phyloP scores from a whole-genome alignment of 2,888 invertebrate genomes.

The Diarsia rubi region DNA sequence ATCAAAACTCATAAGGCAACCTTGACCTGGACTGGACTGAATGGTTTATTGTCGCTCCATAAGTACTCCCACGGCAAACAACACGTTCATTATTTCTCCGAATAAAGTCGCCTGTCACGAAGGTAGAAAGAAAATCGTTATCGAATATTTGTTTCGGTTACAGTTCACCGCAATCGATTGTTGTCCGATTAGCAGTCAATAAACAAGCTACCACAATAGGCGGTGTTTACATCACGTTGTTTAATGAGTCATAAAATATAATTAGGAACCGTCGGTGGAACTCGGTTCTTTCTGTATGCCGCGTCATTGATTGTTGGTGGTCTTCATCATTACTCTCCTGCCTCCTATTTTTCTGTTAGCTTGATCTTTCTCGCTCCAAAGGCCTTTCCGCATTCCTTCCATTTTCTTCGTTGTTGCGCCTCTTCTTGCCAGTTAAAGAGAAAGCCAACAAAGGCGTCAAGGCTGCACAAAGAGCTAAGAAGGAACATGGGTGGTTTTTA shows the following conservation, averaged over 20 bases:
- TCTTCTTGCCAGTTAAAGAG: no score
- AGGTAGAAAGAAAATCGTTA: constrained; percentile 11
- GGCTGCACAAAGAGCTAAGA: no score
- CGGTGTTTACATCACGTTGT: constrained; percentile 24
- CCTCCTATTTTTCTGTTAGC: no score
- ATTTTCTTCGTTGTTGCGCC: no score
- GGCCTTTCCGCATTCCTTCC: no score
- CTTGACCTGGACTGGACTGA: neutral
- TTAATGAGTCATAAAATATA: neutral
- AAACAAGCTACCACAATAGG: constrained; percentile 45
- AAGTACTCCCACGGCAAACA: no score
- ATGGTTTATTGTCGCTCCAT: neutral
- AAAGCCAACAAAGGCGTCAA: no score
- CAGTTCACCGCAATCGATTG: constrained; percentile 22
- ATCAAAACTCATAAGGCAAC: neutral
- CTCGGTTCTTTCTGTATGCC: neutral
- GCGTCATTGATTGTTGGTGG: constrained; percentile 10
- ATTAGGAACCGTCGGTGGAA: constrained; percentile 17
- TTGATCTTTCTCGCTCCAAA: no score
- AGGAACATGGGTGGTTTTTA: no score
- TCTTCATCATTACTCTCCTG: neutral
- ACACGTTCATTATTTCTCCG: neutral
- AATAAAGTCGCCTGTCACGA: neutral
- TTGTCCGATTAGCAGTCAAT: constrained; percentile 33
- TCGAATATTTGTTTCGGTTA: constrained; percentile 5